phyloP scores from a whole-genome alignment of 2,888 invertebrate species.

The Aromia moschata region DNA sequence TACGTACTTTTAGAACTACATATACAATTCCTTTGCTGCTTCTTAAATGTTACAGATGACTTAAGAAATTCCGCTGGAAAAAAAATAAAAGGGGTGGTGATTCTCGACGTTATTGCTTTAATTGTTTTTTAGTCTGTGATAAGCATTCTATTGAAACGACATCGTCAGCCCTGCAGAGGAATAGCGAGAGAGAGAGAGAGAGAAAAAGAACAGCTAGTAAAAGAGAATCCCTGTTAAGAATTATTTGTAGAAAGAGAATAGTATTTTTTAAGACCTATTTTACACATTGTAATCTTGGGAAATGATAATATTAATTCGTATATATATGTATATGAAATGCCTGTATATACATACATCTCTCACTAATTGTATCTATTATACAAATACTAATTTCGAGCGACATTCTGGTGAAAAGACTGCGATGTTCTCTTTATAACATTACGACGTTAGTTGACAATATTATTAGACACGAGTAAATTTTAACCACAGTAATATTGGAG shows the following conservation, averaged over 20 bases:
- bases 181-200: no score
- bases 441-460: neutral
- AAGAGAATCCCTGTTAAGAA: slow-evolving; percentile 8
- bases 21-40: slow-evolving; percentile 14
- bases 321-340: neutral
- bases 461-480: neutral
- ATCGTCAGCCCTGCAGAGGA: neutral
- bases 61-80: no score
- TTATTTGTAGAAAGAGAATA: slow-evolving; percentile 10
- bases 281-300: slow-evolving; percentile 6
- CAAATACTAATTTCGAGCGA: neutral
- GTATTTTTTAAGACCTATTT: slow-evolving; percentile 13
- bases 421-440: neutral
- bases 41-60: neutral
- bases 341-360: neutral
- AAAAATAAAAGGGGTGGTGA: no score
- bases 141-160: slow-evolving; percentile 8
- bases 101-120: slow-evolving; percentile 6
- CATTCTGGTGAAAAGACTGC: neutral
- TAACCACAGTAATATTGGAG: neutral
- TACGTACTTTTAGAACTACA: neutral
- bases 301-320: neutral
- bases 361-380: neutral
- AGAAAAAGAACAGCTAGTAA: slow-evolving; percentile 5
- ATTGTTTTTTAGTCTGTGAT: slow-evolving; percentile 20